These are phyloP conservation scores for Odontamblyopus lacepedii DNA, from an alignment of 2,797 vertebrate genomes.

Conservation along the genomic window DNA sequence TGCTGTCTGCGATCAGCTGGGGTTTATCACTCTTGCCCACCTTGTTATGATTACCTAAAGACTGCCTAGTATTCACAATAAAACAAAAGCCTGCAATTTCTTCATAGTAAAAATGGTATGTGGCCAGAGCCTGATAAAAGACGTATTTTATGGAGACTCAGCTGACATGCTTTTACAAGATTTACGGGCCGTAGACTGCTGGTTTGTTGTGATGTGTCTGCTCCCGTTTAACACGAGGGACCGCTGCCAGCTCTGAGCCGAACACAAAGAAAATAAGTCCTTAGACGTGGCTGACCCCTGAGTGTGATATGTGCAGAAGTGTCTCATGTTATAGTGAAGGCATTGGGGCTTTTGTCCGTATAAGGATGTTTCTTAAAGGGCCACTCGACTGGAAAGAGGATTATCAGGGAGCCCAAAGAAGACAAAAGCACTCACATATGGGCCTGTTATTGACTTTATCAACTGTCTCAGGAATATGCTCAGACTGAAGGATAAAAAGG, in stretches of 20 bases:
- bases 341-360: conserved; percentile 34
- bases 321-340: conserved; percentile 14
- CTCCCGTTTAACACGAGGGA: conserved; percentile 35
- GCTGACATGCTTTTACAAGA: conserved; percentile 36
- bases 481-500: neutral
- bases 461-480: conserved; percentile 18
- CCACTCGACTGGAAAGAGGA: conserved; percentile 32
- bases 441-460: conserved; percentile 31
- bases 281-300: conserved; percentile 21
- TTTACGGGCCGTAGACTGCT: conserved; percentile 31
- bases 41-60: conserved; percentile 61
- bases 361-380: conserved; percentile 43
- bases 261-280: conserved; percentile 12
- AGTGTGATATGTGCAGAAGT: conserved; percentile 23
- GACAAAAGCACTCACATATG: conserved; percentile 26
- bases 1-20: conserved; percentile 32
- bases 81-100: conserved; percentile 25
- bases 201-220: conserved; percentile 33
- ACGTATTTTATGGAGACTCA: conserved; percentile 42
- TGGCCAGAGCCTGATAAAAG: conserved; percentile 42
- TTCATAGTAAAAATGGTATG: conserved; percentile 38
- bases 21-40: conserved; percentile 41
- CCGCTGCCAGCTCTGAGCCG: conserved; percentile 21
- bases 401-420: conserved; percentile 40
- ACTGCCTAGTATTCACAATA: conserved; percentile 26